Conservation (phyloP, 2,888 invertebrate genomes). For the Harpalus rufipes region DNA sequence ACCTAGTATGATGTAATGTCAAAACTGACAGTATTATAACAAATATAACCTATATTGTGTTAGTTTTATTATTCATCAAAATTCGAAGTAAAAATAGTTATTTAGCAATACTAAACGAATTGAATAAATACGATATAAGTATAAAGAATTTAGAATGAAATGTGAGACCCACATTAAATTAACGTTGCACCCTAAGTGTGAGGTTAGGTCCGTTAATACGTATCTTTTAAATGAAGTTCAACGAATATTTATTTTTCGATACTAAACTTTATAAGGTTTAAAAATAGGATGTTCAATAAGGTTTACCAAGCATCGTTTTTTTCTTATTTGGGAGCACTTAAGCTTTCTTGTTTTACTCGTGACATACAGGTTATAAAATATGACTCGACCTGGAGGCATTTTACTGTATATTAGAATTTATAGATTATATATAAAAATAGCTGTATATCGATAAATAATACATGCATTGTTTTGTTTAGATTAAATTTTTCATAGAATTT, state of each 20-base stretch:
- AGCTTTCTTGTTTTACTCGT: conserved; percentile 16
- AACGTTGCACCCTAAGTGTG: too few relatives aligned
- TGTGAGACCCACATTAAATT: too few relatives aligned
- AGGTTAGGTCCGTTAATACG: too few relatives aligned
- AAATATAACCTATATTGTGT: too few relatives aligned
- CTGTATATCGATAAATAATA: background rate
- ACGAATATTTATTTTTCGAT: background rate
- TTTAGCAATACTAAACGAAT: too few relatives aligned
- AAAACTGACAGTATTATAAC: too few relatives aligned
- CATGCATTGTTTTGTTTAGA: conserved; percentile 8
- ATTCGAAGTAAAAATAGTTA: too few relatives aligned
- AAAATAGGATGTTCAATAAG: background rate
- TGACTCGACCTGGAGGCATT: background rate
- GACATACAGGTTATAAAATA: conserved; percentile 8
- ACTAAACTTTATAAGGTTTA: background rate
- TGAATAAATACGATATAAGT: too few relatives aligned
- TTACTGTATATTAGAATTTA: conserved; percentile 4
- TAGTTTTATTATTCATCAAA: too few relatives aligned
- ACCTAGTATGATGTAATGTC: too few relatives aligned
- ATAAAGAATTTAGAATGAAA: too few relatives aligned
- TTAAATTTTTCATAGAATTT: background rate
- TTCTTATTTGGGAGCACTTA: conserved; percentile 5
- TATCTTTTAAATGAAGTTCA: too few relatives aligned
- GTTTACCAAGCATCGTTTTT: background rate
- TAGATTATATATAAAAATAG: conserved; percentile 7